These are phyloP conservation scores for Ormyrus nitidulus DNA, from an alignment of 2,888 invertebrate species.

Conservation along the genomic window DNA sequence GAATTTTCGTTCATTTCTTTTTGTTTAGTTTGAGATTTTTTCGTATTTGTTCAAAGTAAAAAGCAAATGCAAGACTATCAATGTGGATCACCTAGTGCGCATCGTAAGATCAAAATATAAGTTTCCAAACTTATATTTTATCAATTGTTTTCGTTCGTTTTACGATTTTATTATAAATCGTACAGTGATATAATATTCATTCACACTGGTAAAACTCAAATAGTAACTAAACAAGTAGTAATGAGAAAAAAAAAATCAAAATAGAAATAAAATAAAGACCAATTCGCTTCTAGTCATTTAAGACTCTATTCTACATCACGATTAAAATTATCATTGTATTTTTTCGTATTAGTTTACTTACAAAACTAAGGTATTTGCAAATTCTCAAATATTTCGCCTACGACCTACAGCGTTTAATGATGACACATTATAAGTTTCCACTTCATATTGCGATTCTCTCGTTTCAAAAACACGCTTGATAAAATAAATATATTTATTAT, in stretches of 20 bases:
- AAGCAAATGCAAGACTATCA: constrained; percentile 69
- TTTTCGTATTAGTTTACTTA: constrained; percentile 35
- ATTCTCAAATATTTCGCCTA: constrained; percentile 30
- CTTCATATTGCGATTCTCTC: constrained; percentile 47
- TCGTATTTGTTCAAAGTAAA: constrained; percentile 55
- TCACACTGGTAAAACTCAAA: constrained; percentile 50
- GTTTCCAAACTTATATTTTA: constrained; percentile 23
- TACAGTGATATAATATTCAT: constrained; percentile 43
- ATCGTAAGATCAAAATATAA: constrained; percentile 41
- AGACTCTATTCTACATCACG: constrained; percentile 62
- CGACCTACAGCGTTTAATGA: constrained; percentile 52
- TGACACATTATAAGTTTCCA: constrained; percentile 55
- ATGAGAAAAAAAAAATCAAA: constrained; percentile 37
- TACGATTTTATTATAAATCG: constrained; percentile 46
- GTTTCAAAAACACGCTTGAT: constrained; percentile 49
- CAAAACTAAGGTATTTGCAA: constrained; percentile 53
- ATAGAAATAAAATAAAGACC: constrained; percentile 29
- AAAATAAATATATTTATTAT: constrained; percentile 64
- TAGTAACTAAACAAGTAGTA: constrained; percentile 40
- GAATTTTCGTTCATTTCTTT: constrained; percentile 21
- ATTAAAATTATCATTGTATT: constrained; percentile 59
- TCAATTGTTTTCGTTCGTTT: constrained; percentile 48
- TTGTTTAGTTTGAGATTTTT: constrained; percentile 31
- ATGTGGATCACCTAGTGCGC: constrained; percentile 64
- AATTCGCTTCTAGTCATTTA: constrained; percentile 49